These are phyloP conservation scores for Crypturellus undulatus DNA, from an alignment of 2,113 vertebrate species.

Conservation along the genomic window DNA sequence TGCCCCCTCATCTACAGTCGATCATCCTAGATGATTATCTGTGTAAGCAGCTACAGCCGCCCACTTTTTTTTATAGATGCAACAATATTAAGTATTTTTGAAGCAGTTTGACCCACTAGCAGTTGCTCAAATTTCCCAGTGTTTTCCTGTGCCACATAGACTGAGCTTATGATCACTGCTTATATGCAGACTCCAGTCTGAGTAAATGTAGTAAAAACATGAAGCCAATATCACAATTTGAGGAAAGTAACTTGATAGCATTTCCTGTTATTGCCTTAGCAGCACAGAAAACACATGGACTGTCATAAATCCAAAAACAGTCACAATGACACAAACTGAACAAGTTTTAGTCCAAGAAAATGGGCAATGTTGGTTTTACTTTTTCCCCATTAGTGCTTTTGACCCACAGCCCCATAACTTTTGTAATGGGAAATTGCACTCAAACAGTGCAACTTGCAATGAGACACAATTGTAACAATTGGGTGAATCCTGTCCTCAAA, in stretches of 20 bases:
- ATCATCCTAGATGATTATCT: background rate
- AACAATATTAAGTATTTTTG: background rate
- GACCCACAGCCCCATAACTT: background rate
- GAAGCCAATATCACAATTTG: background rate
- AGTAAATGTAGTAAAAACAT: rapidly evolving
- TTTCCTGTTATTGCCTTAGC: background rate
- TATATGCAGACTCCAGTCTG: background rate
- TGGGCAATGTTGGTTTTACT: background rate
- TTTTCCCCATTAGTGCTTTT: background rate
- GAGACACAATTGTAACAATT: too few species aligned
- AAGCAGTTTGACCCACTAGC: background rate
- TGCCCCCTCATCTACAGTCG: too few species aligned
- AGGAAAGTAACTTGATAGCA: background rate
- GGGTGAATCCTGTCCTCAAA: background rate
- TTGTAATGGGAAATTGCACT: background rate
- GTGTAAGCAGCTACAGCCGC: background rate
- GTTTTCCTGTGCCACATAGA: rapidly evolving
- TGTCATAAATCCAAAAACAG: background rate
- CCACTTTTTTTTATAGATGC: background rate
- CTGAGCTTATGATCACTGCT: background rate
- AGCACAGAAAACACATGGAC: background rate
- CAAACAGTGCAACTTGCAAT: background rate
- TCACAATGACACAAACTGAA: background rate
- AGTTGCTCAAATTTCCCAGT: background rate
- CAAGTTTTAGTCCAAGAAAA: background rate